Conservation (phyloP, 2,888 invertebrate species). For the Myopa testacea region DNA sequence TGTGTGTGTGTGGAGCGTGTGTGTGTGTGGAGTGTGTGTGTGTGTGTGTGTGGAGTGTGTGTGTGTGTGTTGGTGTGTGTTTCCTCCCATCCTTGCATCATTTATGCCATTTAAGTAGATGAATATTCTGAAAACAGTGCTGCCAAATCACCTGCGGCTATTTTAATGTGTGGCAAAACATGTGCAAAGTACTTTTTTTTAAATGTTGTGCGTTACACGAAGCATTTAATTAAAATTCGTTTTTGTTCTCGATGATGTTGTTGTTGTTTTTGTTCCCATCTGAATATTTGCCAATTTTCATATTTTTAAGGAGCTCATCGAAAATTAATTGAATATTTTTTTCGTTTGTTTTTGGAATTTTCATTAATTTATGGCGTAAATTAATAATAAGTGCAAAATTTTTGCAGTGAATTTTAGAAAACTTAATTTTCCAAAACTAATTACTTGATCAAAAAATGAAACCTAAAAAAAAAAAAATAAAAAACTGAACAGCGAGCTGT, state of each 20-base stretch:
- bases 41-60: background rate
- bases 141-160: constrained; percentile 27
- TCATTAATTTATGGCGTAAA: background rate
- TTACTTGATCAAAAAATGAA: too few relatives aligned
- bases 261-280: too few relatives aligned
- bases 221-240: constrained; percentile 20
- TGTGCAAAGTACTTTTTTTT: background rate
- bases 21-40: background rate
- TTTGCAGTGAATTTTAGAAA: background rate
- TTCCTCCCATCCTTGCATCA: background rate
- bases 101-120: background rate
- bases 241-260: background rate
- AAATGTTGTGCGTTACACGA: background rate
- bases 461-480: background rate
- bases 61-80: background rate
- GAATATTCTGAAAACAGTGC: constrained; percentile 1
- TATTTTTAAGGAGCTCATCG: background rate
- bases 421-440: too few relatives aligned
- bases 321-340: background rate
- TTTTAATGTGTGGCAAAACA: background rate
- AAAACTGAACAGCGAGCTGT: background rate
- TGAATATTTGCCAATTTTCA: background rate
- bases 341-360: background rate
- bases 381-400: too few relatives aligned
- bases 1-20: too few relatives aligned